These are phyloP conservation scores for Sylvicapra grimmia DNA, from an alignment of 2,113 vertebrate species.

Conservation along the genomic window DNA sequence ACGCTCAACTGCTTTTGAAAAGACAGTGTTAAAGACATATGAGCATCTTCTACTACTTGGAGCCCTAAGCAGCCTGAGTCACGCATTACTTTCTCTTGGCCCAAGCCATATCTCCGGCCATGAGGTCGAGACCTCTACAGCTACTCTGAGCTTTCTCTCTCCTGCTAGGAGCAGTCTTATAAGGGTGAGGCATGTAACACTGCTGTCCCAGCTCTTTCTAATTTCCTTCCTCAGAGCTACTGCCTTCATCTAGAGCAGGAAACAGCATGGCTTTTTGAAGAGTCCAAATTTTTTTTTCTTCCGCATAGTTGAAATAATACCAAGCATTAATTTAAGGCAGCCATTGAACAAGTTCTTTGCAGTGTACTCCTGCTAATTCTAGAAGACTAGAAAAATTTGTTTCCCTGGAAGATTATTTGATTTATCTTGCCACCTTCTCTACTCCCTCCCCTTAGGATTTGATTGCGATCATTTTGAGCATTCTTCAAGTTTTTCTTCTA, in stretches of 20 bases:
- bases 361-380: constrained; percentile 6
- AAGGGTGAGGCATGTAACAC: constrained; percentile 24
- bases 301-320: constrained; percentile 41
- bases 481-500: constrained; percentile 50
- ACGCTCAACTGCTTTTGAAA: neutral
- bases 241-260: constrained; percentile 16
- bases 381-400: constrained; percentile 51
- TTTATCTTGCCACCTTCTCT: constrained; percentile 42
- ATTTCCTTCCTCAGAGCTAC: constrained; percentile 44
- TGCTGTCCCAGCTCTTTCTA: neutral
- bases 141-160: neutral
- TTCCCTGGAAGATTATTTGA: constrained; percentile 55
- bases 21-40: constrained; percentile 14
- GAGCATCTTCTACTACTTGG: neutral
- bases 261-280: constrained; percentile 23
- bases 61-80: neutral
- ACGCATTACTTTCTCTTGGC: neutral
- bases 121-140: neutral
- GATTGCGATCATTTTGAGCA: constrained; percentile 35
- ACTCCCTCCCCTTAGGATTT: constrained; percentile 26
- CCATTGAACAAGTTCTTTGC: constrained; percentile 39
- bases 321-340: constrained; percentile 37
- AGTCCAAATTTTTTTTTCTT: constrained; percentile 30
- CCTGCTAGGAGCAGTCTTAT: neutral
- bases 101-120: neutral